Conservation (phyloP, 1,140 invertebrate species). For the Ganaspis sp. region DNA sequence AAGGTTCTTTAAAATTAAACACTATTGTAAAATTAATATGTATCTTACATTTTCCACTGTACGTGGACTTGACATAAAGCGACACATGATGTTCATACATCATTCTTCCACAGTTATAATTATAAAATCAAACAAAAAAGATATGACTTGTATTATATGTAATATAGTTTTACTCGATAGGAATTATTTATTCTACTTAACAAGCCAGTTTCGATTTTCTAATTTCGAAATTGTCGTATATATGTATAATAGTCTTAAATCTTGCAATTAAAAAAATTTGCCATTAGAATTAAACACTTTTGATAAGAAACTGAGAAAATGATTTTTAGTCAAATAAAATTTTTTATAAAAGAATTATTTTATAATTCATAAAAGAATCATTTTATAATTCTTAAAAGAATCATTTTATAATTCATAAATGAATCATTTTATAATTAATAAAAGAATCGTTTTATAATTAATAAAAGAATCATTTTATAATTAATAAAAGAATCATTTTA, state of each 20-base stretch:
- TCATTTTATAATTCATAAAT: too few relatives aligned
- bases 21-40: neutral
- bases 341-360: too few relatives aligned
- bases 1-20: too few relatives aligned
- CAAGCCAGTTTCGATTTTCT: neutral
- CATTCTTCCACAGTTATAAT: neutral
- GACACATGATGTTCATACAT: slow-evolving; percentile 1
- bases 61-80: neutral
- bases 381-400: too few relatives aligned
- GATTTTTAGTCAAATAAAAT: neutral
- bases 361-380: too few relatives aligned
- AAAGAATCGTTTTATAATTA: too few relatives aligned
- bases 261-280: neutral
- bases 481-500: too few relatives aligned
- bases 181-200: slow-evolving; percentile 20
- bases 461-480: too few relatives aligned
- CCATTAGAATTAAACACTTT: neutral
- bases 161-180: neutral
- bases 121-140: neutral
- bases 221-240: neutral
- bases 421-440: too few relatives aligned
- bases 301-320: neutral
- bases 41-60: neutral
- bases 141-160: slow-evolving; percentile 27
- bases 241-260: too few relatives aligned